Evolutionary conservation across 2,797 vertebrate genomes (phyloP).

Genomic region (Urocyon cinereoargenteus): DNA sequence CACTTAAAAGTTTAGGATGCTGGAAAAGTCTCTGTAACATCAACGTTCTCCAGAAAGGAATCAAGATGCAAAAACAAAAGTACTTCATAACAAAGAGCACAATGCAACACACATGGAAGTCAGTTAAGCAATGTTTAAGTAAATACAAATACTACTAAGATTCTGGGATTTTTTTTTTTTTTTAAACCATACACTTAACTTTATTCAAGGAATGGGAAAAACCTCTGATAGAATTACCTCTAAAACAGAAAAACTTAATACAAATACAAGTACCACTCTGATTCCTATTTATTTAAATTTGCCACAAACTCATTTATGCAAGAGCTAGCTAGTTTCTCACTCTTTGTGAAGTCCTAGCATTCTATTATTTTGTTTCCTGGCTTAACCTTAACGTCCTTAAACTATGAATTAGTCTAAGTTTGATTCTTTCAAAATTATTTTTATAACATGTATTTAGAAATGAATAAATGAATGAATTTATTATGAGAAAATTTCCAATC

Average conservation of each 20-base stretch:
- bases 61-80: neutral
- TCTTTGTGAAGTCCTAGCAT: neutral
- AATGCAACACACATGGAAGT: neutral
- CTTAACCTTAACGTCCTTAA: neutral
- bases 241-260: neutral
- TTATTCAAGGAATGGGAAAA: conserved; percentile 14
- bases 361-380: conserved; percentile 14
- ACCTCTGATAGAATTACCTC: neutral
- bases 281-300: neutral
- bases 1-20: neutral
- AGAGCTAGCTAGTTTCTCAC: neutral
- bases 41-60: neutral
- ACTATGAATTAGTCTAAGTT: neutral
- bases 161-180: neutral
- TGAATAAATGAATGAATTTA: conserved; percentile 58
- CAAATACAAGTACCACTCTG: neutral
- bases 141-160: neutral
- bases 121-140: neutral
- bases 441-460: conserved; percentile 17
- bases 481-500: conserved; percentile 43
- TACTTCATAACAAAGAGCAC: neutral
- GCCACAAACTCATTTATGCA: neutral
- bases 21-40: neutral
- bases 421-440: conserved; percentile 44
- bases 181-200: neutral